Evolutionary conservation across 2,797 vertebrate species (phyloP).

Genomic region (Peromyscus attwateri): DNA sequence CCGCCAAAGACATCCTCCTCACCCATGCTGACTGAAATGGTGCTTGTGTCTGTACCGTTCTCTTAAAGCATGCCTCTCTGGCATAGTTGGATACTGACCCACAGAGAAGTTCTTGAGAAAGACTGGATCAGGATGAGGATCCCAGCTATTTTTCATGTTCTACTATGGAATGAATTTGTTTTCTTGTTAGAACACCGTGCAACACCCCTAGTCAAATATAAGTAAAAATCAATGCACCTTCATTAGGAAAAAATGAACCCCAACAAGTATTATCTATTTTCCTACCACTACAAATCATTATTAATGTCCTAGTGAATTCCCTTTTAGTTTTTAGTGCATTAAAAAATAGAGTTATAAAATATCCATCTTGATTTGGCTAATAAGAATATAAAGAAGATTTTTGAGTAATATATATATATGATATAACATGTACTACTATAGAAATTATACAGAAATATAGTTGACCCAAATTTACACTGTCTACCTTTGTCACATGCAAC

Average conservation of each 20-base stretch:
- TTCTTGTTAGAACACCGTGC: slow-evolving; percentile 13
- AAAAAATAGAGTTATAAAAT: slow-evolving; percentile 22
- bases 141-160: background rate
- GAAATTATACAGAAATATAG: background rate
- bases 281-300: background rate
- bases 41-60: background rate
- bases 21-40: background rate
- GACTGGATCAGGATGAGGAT: background rate
- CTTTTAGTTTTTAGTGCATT: background rate
- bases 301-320: slow-evolving; percentile 35
- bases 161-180: background rate
- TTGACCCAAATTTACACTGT: background rate
- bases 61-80: background rate
- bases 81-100: background rate
- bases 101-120: background rate
- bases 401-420: background rate
- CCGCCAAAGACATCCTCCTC: too few relatives aligned
- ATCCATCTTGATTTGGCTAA: background rate
- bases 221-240: slow-evolving; percentile 48
- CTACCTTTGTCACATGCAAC: background rate
- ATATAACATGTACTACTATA: background rate
- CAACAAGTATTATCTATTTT: background rate
- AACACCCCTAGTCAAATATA: background rate
- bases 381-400: slow-evolving; percentile 20
- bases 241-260: slow-evolving; percentile 42